Percentiles rank a stretch among this genome's conserved stretches.
Evolutionary conservation across 2,113 vertebrate genomes (phyloP).

Genomic region (Leuciscus idus): DNA sequence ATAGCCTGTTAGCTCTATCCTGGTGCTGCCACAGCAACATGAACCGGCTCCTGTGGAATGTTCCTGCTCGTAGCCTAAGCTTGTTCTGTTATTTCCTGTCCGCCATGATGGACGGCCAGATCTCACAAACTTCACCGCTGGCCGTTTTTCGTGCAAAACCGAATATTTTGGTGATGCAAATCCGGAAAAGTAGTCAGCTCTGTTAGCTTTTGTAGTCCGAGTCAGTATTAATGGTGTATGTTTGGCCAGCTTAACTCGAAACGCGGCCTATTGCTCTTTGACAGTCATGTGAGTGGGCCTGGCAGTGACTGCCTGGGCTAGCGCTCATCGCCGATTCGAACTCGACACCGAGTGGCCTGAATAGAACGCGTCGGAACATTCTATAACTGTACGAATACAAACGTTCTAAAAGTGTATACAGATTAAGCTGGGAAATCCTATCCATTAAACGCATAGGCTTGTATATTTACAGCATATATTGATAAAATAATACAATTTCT

Average conservation of each 20-base stretch:
- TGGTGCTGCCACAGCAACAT: slow-evolving; percentile 58
- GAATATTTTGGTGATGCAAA: too few relatives aligned
- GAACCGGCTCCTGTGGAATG: slow-evolving; percentile 66
- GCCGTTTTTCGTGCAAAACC: background rate
- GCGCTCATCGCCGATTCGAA: slow-evolving; percentile 1
- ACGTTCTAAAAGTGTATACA: background rate
- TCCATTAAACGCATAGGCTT: background rate
- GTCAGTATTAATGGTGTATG: background rate
- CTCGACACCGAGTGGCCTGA: slow-evolving; percentile 20
- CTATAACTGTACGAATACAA: background rate
- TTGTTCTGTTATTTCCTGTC: slow-evolving; percentile 63
- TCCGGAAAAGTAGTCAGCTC: too few relatives aligned
- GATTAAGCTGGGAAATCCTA: background rate
- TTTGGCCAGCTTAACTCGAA: background rate
- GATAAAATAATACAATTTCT: background rate
- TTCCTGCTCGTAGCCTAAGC: slow-evolving; percentile 50
- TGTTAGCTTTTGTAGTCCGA: background rate
- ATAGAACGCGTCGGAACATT: slow-evolving; percentile 6
- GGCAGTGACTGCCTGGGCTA: slow-evolving; percentile 12
- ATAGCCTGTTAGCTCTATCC: slow-evolving; percentile 17
- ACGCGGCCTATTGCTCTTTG: slow-evolving; percentile 59
- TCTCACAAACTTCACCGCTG: slow-evolving; percentile 27
- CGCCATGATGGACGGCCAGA: slow-evolving; percentile 59
- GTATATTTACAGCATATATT: background rate
- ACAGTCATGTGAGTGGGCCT: slow-evolving; percentile 58